Evolutionary conservation across 1,140 invertebrate species (phyloP).

Genomic region (Cepaea nemoralis): DNA sequence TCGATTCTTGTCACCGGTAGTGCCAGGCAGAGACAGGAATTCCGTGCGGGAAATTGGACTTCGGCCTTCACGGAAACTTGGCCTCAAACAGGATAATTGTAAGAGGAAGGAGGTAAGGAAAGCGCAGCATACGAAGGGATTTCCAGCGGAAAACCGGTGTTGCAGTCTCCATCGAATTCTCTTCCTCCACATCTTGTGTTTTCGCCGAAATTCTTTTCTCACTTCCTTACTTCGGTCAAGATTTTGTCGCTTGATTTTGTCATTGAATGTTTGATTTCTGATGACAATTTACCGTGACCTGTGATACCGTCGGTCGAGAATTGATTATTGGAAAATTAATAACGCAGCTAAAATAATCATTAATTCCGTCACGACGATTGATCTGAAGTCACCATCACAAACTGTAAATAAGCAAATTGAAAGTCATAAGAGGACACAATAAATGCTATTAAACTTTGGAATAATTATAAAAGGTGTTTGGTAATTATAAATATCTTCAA

Average conservation of each 20-base stretch:
- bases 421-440: no score
- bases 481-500: no score
- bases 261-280: background rate
- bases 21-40: constrained; percentile 37
- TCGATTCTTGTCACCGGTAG: constrained; percentile 35
- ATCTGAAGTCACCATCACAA: background rate
- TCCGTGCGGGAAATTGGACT: constrained; percentile 39
- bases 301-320: background rate
- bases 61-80: constrained; percentile 35
- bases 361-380: background rate
- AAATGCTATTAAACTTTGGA: no score
- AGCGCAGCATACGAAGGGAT: constrained; percentile 4
- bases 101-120: constrained; percentile 37
- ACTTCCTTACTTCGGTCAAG: background rate
- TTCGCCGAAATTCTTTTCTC: background rate
- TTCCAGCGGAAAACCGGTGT: constrained; percentile 30
- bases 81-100: constrained; percentile 41
- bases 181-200: constrained; percentile 5
- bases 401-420: no score
- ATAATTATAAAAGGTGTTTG: no score
- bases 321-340: constrained; percentile 1
- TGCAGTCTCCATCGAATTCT: constrained; percentile 5
- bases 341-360: background rate
- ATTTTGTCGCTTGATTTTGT: background rate
- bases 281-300: background rate